phyloP scores from a whole-genome alignment of 2,797 vertebrate genomes.

The Pampus argenteus region DNA sequence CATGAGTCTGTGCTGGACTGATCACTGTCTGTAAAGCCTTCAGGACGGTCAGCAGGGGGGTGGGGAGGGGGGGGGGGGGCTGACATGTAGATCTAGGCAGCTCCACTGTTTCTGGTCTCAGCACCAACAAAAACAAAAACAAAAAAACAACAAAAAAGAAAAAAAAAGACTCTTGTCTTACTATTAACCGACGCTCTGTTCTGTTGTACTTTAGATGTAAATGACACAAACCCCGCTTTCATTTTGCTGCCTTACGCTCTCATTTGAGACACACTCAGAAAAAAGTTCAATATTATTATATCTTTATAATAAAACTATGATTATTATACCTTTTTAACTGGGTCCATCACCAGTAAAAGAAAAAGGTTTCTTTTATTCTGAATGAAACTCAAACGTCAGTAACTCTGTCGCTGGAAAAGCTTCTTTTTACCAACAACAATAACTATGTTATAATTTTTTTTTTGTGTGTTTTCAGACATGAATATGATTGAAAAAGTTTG shows the following conservation, averaged over 20 bases:
- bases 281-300: not conserved
- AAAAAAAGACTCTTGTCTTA: conserved; percentile 51
- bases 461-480: conserved; percentile 30
- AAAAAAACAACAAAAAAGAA: no score
- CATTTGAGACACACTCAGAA: conserved; percentile 36
- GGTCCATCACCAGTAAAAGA: conserved; percentile 5
- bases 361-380: conserved; percentile 29
- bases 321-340: conserved; percentile 31
- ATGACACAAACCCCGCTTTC: conserved; percentile 57
- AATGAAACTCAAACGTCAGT: conserved; percentile 20
- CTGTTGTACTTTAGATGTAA: conserved; percentile 73
- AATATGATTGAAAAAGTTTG: conserved; percentile 30
- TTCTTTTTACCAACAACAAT: conserved; percentile 25
- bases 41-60: conserved; percentile 41
- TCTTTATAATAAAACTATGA: not conserved
- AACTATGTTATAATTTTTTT: conserved; percentile 29
- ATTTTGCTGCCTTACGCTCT: conserved; percentile 70
- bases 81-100: conserved; percentile 61
- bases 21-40: conserved; percentile 62
- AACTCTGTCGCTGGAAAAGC: conserved; percentile 26
- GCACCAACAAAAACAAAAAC: conserved; percentile 40
- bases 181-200: conserved; percentile 56
- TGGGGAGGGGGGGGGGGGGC: no score
- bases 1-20: conserved; percentile 50
- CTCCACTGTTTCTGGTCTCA: conserved; percentile 55